Evolutionary conservation across 2,888 invertebrate genomes (phyloP).

Genomic region (Apotomis turbidana): DNA sequence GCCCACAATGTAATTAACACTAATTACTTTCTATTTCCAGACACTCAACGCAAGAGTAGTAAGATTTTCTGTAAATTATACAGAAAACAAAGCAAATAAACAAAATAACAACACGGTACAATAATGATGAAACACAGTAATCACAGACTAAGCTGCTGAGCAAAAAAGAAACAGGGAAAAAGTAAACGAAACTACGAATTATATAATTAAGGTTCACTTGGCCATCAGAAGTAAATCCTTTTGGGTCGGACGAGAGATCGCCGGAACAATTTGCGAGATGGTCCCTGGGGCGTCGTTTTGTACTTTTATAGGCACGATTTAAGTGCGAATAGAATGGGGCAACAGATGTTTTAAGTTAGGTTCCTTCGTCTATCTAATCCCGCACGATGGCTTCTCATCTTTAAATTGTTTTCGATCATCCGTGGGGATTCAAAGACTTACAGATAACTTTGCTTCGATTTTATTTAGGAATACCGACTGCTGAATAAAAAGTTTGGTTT

Average conservation of each 20-base stretch:
- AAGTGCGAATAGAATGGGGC: conserved; percentile 41
- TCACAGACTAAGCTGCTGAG: conserved; percentile 44
- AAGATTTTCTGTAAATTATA: background rate
- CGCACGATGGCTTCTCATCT: conserved; percentile 36
- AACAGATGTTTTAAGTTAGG: conserved; percentile 40
- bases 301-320: conserved; percentile 43
- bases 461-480: conserved; percentile 3
- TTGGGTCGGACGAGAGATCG: conserved; percentile 48
- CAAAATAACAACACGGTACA: background rate
- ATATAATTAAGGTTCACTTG: conserved; percentile 63
- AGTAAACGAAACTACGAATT: conserved; percentile 54
- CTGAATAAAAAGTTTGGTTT: background rate
- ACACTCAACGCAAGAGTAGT: no score
- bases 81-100: background rate
- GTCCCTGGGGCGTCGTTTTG: conserved; percentile 45
- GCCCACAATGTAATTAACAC: no score
- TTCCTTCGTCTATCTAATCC: conserved; percentile 37
- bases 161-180: conserved; percentile 48
- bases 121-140: conserved; percentile 43
- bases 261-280: conserved; percentile 50
- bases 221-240: conserved; percentile 65
- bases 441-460: background rate
- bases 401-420: conserved; percentile 36
- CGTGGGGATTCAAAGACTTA: conserved; percentile 9
- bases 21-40: no score